Conservation (phyloP, 1,140 invertebrate genomes). For the Bombus confusus region DNA sequence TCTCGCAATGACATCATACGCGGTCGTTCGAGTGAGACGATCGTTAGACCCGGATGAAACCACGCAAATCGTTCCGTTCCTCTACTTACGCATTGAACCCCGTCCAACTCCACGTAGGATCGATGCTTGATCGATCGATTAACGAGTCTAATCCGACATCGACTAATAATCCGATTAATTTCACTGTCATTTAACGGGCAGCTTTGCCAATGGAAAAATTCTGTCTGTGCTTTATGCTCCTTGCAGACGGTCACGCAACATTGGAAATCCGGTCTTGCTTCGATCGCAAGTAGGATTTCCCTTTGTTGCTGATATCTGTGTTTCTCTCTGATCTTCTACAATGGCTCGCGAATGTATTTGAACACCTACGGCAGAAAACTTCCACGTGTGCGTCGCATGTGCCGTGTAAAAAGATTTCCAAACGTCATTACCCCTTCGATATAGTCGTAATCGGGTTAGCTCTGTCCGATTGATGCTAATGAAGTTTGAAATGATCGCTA, state of each 20-base stretch:
- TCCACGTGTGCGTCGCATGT: too few relatives aligned
- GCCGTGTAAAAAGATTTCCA: too few relatives aligned
- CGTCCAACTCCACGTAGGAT: neutral
- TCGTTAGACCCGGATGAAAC: neutral
- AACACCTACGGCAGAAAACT: too few relatives aligned
- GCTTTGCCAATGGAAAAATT: neutral
- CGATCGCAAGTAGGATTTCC: neutral
- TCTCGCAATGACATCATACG: conserved; percentile 36
- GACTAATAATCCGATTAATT: conserved; percentile 42
- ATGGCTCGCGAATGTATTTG: neutral
- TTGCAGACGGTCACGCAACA: neutral
- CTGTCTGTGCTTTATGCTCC: neutral
- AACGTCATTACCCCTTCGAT: too few relatives aligned
- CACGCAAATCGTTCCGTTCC: neutral
- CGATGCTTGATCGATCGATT: conserved; percentile 43
- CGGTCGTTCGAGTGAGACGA: conserved; percentile 24
- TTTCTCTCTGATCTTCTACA: neutral
- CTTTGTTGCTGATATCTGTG: too few relatives aligned
- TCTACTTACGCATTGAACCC: neutral
- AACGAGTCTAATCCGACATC: neutral
- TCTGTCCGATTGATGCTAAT: too few relatives aligned
- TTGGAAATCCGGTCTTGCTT: neutral
- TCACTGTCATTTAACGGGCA: neutral
- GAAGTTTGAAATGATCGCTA: too few relatives aligned
- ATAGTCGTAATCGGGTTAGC: too few relatives aligned